phyloP scores from a whole-genome alignment of 2,888 invertebrate species.

The Eupsilia transversa region DNA sequence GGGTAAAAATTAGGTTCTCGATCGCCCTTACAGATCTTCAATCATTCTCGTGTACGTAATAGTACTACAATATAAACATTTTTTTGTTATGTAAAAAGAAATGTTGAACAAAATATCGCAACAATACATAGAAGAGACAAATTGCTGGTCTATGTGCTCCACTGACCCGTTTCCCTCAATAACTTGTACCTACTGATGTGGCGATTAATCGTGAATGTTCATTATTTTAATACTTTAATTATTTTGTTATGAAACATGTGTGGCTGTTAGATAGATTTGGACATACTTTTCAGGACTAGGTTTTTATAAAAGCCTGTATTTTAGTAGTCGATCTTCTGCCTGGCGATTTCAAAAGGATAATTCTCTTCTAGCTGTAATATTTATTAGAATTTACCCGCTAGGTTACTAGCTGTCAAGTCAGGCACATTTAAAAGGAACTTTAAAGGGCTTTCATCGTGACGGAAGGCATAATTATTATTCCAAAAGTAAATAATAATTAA shows the following conservation, averaged over 20 bases:
- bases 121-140: slow-evolving; percentile 39
- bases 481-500: neutral
- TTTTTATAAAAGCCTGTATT: neutral
- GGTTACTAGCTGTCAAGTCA: neutral
- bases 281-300: neutral
- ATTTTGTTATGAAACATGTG: neutral
- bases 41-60: neutral
- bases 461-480: neutral
- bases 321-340: neutral
- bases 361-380: neutral
- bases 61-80: slow-evolving; percentile 1
- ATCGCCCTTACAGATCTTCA: neutral
- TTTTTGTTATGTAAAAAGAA: slow-evolving; percentile 30
- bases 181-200: slow-evolving; percentile 21
- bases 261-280: neutral
- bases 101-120: slow-evolving; percentile 30
- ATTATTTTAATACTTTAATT: slow-evolving; percentile 23
- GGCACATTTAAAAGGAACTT: neutral
- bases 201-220: slow-evolving; percentile 31
- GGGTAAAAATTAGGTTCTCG: neutral
- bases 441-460: neutral
- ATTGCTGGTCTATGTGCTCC: slow-evolving; percentile 35
- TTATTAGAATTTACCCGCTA: neutral
- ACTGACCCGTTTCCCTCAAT: slow-evolving; percentile 55
- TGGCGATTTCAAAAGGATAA: neutral